phyloP scores from a whole-genome alignment of 2,113 vertebrate species.

The Rhinopomastus cyanomelas region DNA sequence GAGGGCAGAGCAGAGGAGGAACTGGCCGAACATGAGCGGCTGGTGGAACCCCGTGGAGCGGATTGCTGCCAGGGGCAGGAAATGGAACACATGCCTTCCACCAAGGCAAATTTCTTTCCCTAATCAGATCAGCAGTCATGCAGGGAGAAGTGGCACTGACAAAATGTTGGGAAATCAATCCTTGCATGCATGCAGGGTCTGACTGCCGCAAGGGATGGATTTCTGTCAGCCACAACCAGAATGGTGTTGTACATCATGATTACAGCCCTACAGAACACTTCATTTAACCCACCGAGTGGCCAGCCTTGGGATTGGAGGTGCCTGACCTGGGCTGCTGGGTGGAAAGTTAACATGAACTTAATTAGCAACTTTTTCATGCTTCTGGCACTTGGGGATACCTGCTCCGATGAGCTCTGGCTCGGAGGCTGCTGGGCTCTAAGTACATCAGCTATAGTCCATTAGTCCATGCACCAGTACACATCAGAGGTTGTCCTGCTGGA shows the following conservation, averaged over 20 bases:
- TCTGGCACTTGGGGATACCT: background rate
- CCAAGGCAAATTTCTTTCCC: constrained; percentile 50
- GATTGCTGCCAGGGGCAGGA: constrained; percentile 65
- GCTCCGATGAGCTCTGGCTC: background rate
- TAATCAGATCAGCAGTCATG: constrained; percentile 66
- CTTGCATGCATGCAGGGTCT: background rate
- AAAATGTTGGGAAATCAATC: constrained; percentile 66
- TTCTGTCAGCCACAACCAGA: constrained; percentile 12
- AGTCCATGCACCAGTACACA: background rate
- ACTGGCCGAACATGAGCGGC: background rate
- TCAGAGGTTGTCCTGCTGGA: too few species aligned
- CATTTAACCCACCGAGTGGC: constrained; percentile 29
- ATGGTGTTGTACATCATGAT: constrained; percentile 37
- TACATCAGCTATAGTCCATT: background rate
- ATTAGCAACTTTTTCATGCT: constrained; percentile 18
- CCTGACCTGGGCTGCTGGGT: constrained; percentile 14
- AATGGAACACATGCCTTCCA: constrained; percentile 71
- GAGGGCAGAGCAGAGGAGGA: background rate
- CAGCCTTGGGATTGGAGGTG: background rate
- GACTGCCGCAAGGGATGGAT: constrained; percentile 23
- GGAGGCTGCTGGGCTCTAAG: background rate
- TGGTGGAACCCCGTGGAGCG: constrained; percentile 36
- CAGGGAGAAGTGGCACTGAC: constrained; percentile 68
- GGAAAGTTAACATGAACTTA: constrained; percentile 36
- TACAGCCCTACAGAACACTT: constrained; percentile 39